Evolutionary conservation across 2,888 invertebrate species (phyloP).

Genomic region (Dolichomitus sp.): DNA sequence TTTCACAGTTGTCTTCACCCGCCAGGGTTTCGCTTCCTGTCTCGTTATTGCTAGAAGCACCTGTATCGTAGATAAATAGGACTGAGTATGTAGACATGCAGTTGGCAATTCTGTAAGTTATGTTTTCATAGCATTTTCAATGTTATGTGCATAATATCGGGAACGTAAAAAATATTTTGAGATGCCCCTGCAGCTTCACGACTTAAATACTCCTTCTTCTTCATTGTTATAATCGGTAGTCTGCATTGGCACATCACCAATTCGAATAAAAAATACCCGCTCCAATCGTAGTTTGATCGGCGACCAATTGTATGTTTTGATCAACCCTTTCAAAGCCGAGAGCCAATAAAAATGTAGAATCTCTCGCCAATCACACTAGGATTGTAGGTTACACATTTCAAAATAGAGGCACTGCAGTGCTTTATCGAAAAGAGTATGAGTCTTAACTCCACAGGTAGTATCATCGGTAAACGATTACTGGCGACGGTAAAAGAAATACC

Average conservation of each 20-base stretch:
- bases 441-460: neutral
- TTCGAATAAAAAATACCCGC: too few species aligned
- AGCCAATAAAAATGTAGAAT: too few species aligned
- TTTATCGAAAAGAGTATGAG: neutral
- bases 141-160: too few species aligned
- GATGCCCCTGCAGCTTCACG: neutral
- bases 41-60: neutral
- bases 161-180: neutral
- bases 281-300: too few species aligned
- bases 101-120: neutral
- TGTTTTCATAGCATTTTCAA: too few species aligned
- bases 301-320: too few species aligned
- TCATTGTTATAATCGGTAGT: too few species aligned
- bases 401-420: neutral
- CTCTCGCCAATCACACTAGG: too few species aligned
- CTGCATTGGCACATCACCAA: too few species aligned
- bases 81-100: neutral
- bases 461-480: slow-evolving; percentile 31
- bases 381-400: too few species aligned
- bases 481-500: slow-evolving; percentile 5
- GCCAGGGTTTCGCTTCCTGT: neutral
- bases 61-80: neutral
- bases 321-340: too few species aligned
- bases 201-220: neutral
- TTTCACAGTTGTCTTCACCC: slow-evolving; percentile 16